These are phyloP conservation scores for Asteroscopus sphinx DNA, from an alignment of 2,888 invertebrate genomes.

Conservation along the genomic window DNA sequence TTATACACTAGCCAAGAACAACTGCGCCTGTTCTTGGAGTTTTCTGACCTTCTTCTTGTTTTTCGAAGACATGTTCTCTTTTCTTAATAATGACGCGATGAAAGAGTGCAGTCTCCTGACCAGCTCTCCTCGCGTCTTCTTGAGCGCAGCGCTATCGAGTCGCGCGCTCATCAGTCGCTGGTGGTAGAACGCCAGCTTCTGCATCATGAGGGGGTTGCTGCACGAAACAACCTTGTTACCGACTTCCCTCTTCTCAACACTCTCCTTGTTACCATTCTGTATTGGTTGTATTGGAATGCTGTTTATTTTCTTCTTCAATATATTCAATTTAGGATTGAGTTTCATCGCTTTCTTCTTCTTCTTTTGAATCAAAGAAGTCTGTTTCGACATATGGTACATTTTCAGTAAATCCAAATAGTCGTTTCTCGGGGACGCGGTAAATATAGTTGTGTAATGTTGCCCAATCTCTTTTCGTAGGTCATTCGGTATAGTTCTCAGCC, in stretches of 20 bases:
- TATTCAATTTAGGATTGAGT: conserved; percentile 58
- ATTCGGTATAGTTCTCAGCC: conserved; percentile 72
- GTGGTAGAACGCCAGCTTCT: conserved; percentile 67
- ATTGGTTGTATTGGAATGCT: conserved; percentile 61
- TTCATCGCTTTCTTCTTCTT: conserved; percentile 63
- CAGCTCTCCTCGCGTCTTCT: conserved; percentile 66
- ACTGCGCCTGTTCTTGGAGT: conserved; percentile 71
- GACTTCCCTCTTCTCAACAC: conserved; percentile 7
- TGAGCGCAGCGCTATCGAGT: conserved; percentile 61
- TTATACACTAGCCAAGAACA: conserved; percentile 80
- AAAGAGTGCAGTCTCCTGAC: conserved; percentile 67
- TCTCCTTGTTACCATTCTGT: conserved; percentile 38
- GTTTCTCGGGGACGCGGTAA: conserved; percentile 79
- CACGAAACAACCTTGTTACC: conserved; percentile 28
- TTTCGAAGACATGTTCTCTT: conserved; percentile 67
- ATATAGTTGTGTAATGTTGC: conserved; percentile 86
- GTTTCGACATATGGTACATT: conserved; percentile 67
- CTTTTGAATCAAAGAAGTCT: conserved; percentile 50
- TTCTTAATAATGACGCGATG: conserved; percentile 65
- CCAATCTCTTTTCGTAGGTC: conserved; percentile 85
- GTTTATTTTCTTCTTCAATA: conserved; percentile 57
- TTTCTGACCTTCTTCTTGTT: conserved; percentile 73
- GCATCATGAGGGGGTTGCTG: conserved; percentile 46
- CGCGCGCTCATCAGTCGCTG: conserved; percentile 63
- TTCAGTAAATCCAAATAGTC: conserved; percentile 79